Evolutionary conservation across 2,888 invertebrate genomes (phyloP).

Genomic region (Apeira syringaria): DNA sequence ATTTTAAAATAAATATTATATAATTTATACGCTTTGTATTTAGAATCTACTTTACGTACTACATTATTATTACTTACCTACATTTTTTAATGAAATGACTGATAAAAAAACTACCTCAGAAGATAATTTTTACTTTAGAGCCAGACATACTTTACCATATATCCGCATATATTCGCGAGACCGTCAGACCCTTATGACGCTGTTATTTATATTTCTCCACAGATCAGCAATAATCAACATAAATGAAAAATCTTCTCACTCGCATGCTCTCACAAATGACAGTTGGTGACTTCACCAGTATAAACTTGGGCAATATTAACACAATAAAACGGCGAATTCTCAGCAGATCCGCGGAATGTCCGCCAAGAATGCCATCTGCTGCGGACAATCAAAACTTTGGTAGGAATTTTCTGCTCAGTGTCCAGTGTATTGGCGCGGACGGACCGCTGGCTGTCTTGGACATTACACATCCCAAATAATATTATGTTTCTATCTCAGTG

Average conservation of each 20-base stretch:
- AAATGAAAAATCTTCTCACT: slow-evolving; percentile 17
- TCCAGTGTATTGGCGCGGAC: slow-evolving; percentile 67
- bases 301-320: slow-evolving; percentile 68
- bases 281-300: slow-evolving; percentile 58
- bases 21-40: no score
- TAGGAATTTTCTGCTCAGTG: slow-evolving; percentile 80
- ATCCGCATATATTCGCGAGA: no score
- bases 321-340: slow-evolving; percentile 72
- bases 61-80: no score
- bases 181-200: no score
- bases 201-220: no score
- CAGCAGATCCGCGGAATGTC: slow-evolving; percentile 68
- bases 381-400: slow-evolving; percentile 83
- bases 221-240: no score
- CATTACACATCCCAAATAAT: slow-evolving; percentile 36
- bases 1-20: no score
- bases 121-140: no score
- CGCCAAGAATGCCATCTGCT: slow-evolving; percentile 79
- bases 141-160: no score
- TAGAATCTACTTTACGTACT: no score
- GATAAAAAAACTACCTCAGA: no score
- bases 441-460: slow-evolving; percentile 49
- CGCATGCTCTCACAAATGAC: slow-evolving; percentile 46
- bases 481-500: slow-evolving; percentile 27
- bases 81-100: no score